phyloP scores from a whole-genome alignment of 1,140 invertebrate species.

The Tribolium madens region DNA sequence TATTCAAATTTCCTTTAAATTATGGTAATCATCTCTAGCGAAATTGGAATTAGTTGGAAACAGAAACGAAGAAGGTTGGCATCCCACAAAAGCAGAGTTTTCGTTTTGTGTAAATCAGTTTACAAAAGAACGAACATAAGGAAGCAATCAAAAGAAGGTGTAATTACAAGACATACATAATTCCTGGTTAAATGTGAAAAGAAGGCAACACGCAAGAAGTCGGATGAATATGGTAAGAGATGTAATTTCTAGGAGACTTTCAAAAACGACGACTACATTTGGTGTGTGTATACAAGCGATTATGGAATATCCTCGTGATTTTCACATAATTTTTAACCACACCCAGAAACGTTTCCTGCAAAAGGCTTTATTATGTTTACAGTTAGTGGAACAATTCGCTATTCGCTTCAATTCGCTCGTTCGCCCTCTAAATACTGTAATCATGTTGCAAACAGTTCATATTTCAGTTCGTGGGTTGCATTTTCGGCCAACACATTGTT shows the following conservation, averaged over 20 bases:
- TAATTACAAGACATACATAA: background rate
- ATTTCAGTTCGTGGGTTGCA: background rate
- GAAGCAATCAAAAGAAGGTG: background rate
- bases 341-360: background rate
- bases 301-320: background rate
- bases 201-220: background rate
- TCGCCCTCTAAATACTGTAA: too few relatives aligned
- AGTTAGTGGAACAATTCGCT: background rate
- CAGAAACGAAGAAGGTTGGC: background rate
- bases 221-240: background rate
- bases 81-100: background rate
- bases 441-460: too few relatives aligned
- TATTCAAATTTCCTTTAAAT: slow-evolving; percentile 11
- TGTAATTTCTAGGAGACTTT: background rate
- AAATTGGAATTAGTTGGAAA: background rate
- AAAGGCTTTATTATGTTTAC: background rate
- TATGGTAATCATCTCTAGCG: background rate
- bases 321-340: background rate
- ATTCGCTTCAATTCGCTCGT: background rate
- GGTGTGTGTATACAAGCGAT: background rate
- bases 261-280: background rate
- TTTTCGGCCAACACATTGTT: background rate
- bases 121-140: background rate
- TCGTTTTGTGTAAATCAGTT: background rate
- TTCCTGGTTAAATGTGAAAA: background rate